Percentiles rank a stretch among this genome's conserved stretches.
Evolutionary conservation across 2,113 vertebrate genomes (phyloP).

Genomic region (Grus americana): DNA sequence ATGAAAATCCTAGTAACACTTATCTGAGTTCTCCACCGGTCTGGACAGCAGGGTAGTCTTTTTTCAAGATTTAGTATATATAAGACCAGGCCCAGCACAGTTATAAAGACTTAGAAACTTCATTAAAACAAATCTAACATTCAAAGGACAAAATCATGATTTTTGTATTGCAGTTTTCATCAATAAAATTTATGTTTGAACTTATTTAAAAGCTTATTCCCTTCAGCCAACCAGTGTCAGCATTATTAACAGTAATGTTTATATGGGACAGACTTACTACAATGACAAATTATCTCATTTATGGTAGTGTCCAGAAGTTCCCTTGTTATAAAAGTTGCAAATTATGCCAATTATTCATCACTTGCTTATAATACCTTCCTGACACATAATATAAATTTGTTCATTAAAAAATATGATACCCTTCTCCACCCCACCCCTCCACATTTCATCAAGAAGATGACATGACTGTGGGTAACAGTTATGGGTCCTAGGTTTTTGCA

Average conservation of each 20-base stretch:
- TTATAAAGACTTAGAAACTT: background rate
- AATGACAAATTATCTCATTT: slow-evolving; percentile 46
- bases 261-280: background rate
- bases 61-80: background rate
- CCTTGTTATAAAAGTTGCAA: slow-evolving; percentile 11
- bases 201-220: background rate
- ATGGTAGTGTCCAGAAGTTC: background rate
- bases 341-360: slow-evolving; percentile 45
- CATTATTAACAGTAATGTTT: slow-evolving; percentile 7
- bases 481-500: background rate
- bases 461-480: background rate
- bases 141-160: background rate
- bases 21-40: background rate
- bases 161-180: background rate
- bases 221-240: background rate
- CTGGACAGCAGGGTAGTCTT: background rate
- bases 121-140: background rate
- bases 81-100: background rate
- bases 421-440: background rate
- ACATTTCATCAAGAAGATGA: background rate
- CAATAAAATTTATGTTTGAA: background rate
- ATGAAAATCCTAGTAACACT: background rate
- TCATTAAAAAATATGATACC: background rate
- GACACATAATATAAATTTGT: background rate
- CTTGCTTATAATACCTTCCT: slow-evolving; percentile 17